Evolutionary conservation across 2,113 vertebrate genomes (phyloP).

Genomic region (Bungarus multicinctus): DNA sequence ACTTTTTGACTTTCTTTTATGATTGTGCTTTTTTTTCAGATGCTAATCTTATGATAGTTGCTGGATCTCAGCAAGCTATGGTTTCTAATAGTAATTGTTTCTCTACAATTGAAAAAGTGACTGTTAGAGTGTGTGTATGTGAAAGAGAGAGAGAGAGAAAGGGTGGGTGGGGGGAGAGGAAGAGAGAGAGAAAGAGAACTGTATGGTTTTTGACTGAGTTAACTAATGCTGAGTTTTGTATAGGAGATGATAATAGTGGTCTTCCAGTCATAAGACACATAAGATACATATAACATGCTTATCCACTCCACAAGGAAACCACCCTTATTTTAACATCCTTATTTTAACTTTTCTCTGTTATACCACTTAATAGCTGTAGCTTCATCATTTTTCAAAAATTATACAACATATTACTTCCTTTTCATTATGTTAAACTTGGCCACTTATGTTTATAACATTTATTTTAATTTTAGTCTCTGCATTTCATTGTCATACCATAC

Average conservation of each 20-base stretch:
- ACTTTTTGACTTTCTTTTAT: not conserved
- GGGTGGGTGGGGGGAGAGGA: no score
- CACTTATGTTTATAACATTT: not conserved
- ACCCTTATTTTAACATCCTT: not conserved
- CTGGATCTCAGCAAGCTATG: not conserved
- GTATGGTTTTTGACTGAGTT: not conserved
- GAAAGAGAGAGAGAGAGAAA: no score
- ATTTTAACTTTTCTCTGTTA: not conserved
- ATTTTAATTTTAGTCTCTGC: not conserved
- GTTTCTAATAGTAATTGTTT: not conserved
- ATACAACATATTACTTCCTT: not conserved
- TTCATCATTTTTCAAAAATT: not conserved
- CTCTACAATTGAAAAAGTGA: not conserved
- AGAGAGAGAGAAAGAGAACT: not conserved
- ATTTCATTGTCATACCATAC: not conserved
- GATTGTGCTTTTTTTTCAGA: not conserved
- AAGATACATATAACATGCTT: not conserved
- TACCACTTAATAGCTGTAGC: not conserved
- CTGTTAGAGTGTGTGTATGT: not conserved
- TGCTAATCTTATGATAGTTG: not conserved
- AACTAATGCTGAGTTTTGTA: constrained; percentile 26
- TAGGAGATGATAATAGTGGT: not conserved
- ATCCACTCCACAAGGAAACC: not conserved
- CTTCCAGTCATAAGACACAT: not conserved
- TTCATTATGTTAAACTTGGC: not conserved